phyloP scores from a whole-genome alignment of 2,888 invertebrate species.

The Leucania comma region DNA sequence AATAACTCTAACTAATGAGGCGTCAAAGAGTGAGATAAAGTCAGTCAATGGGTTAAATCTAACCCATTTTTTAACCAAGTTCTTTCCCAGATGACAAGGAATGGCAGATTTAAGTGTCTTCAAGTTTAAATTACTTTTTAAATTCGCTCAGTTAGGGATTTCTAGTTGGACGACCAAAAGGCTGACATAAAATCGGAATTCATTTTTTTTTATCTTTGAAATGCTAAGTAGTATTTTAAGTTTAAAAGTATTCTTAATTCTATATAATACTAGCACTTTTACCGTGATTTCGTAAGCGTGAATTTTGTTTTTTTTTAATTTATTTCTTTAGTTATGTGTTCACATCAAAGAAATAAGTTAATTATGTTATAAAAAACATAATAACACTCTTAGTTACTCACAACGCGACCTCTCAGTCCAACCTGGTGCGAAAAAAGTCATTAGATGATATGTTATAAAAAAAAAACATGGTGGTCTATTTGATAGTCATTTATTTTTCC shows the following conservation, averaged over 20 bases:
- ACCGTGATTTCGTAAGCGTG: no score
- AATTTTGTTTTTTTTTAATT: no score
- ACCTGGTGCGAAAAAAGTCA: no score
- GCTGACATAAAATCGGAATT: slow-evolving; percentile 43
- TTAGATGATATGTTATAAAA: no score
- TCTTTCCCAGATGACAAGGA: slow-evolving; percentile 40
- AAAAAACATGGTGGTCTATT: no score
- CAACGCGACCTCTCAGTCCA: no score
- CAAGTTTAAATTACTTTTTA: slow-evolving; percentile 66
- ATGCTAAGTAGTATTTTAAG: not conserved
- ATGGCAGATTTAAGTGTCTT: slow-evolving; percentile 57
- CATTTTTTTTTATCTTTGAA: slow-evolving; percentile 13
- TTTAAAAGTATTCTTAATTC: not conserved
- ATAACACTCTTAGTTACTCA: no score
- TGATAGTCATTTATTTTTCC: no score
- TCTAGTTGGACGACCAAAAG: slow-evolving; percentile 37
- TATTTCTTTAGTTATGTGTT: no score
- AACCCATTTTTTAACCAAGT: slow-evolving; percentile 21
- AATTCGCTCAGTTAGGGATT: slow-evolving; percentile 53
- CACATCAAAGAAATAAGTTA: no score
- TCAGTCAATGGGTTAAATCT: slow-evolving; percentile 21
- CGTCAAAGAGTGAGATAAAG: slow-evolving; percentile 30
- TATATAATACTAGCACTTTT: no score
- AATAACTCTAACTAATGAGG: slow-evolving; percentile 41
- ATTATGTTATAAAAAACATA: no score